phyloP scores from a whole-genome alignment of 2,113 vertebrate species.

The Antigone vipio region DNA sequence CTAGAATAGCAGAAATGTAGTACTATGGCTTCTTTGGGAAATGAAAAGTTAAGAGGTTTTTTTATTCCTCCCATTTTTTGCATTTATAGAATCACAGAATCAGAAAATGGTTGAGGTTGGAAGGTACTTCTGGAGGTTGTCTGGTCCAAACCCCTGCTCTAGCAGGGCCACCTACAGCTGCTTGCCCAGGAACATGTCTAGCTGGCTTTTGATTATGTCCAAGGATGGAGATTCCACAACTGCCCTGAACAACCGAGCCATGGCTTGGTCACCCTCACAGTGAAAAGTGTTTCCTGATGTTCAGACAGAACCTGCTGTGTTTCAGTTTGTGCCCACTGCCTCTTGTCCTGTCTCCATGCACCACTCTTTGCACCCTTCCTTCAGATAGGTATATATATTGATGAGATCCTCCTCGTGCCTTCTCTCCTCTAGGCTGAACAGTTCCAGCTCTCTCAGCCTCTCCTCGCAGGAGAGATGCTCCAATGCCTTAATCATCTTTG shows the following conservation, averaged over 20 bases:
- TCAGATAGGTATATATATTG: background rate
- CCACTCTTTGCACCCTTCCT: background rate
- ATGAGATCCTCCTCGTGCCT: background rate
- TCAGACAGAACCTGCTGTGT: background rate
- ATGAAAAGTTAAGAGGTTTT: background rate
- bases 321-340: background rate
- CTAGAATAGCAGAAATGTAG: background rate
- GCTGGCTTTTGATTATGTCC: rapidly evolving
- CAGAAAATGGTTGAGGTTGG: background rate
- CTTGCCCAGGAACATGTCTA: rapidly evolving
- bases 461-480: background rate
- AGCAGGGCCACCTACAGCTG: background rate
- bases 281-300: background rate
- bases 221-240: background rate
- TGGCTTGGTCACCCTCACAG: background rate
- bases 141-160: background rate
- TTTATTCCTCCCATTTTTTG: background rate
- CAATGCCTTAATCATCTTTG: background rate
- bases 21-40: background rate
- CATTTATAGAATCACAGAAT: background rate
- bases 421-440: background rate
- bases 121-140: background rate
- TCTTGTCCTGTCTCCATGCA: background rate
- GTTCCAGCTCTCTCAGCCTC: background rate
- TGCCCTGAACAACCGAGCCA: background rate